phyloP scores from a whole-genome alignment of 2,888 invertebrate genomes.

The Ornithoptera alexandrae region DNA sequence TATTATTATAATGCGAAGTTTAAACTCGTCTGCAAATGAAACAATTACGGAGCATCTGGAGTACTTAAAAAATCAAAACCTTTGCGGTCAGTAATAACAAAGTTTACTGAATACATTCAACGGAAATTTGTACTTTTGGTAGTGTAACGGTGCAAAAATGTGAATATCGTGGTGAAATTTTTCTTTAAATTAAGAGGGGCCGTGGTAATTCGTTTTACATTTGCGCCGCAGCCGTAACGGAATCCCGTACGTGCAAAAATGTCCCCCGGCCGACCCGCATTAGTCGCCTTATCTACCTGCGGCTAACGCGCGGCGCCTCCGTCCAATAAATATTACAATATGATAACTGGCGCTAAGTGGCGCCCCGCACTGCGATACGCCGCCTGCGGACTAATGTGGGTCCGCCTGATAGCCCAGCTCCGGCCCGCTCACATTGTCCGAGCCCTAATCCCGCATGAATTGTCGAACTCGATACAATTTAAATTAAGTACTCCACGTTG shows the following conservation, averaged over 20 bases:
- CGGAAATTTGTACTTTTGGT: too few species aligned
- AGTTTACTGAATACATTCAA: too few species aligned
- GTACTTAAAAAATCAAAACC: too few species aligned
- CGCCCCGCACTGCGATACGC: constrained; percentile 39
- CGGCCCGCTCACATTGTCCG: constrained; percentile 27
- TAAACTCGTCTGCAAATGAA: too few species aligned
- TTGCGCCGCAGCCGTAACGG: constrained; percentile 33
- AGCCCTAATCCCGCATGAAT: constrained; percentile 31
- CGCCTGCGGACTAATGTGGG: constrained; percentile 34
- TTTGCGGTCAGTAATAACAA: too few species aligned
- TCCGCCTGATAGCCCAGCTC: constrained; percentile 37
- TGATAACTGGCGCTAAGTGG: constrained; percentile 54
- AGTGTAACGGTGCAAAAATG: too few species aligned
- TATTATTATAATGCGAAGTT: too few species aligned
- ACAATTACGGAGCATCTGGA: too few species aligned
- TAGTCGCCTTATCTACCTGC: constrained; percentile 68
- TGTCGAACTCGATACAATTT: constrained; percentile 30
- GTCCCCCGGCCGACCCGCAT: constrained; percentile 59
- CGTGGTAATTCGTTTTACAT: neutral
- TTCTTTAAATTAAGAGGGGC: too few species aligned
- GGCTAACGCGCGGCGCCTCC: constrained; percentile 49
- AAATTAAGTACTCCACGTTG: constrained; percentile 21
- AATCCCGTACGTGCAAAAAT: constrained; percentile 61
- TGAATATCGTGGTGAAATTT: too few species aligned
- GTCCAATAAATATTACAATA: constrained; percentile 65